A percentile compares a stretch with the other conserved stretches of the same genome.
phyloP scores from a whole-genome alignment of 2,113 vertebrate genomes.

The Sebastes fasciatus region DNA sequence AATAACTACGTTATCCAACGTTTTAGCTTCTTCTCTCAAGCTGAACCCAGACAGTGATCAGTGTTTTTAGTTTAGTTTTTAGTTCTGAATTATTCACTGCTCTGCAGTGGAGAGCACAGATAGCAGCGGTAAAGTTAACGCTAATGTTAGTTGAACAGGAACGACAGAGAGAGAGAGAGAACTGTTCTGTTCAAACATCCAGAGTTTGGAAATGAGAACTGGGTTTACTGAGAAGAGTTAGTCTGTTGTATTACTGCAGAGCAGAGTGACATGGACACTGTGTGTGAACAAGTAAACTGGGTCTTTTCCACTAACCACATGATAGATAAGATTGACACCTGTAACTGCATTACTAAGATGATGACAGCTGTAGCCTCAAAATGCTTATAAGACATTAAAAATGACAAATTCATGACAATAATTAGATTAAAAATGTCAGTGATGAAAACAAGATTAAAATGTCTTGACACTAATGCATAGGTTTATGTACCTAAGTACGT shows the following conservation, averaged over 20 bases:
- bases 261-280: neutral
- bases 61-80: too few species aligned
- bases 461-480: neutral
- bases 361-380: neutral
- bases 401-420: neutral
- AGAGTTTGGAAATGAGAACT: neutral
- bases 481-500: neutral
- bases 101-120: neutral
- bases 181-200: neutral
- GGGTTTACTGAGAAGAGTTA: neutral
- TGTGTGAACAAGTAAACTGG: constrained; percentile 16
- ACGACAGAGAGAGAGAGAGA: neutral
- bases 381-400: too few species aligned
- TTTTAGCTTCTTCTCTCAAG: too few species aligned
- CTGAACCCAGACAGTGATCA: too few species aligned
- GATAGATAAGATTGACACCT: neutral
- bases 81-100: neutral
- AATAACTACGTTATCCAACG: too few species aligned
- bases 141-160: neutral
- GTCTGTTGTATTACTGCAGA: neutral
- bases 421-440: neutral
- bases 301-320: neutral
- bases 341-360: neutral
- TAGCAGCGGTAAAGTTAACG: neutral
- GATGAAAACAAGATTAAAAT: neutral